Conservation (phyloP, 1,140 invertebrate species). For the Apis cerana region DNA sequence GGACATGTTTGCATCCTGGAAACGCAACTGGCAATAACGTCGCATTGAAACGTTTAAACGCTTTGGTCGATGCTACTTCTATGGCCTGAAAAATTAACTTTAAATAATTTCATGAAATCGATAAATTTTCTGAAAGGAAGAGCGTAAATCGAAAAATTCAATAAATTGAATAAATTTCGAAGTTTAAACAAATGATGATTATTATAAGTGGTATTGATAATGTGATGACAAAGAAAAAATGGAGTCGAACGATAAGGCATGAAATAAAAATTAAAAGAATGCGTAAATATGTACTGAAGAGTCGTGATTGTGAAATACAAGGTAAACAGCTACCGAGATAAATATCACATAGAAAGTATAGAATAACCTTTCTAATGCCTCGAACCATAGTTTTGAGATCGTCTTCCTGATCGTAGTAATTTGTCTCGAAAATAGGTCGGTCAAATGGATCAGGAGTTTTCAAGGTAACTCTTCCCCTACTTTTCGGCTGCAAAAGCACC, state of each 20-base stretch:
- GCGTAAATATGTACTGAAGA: neutral
- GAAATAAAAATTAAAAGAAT: neutral
- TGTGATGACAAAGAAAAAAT: neutral
- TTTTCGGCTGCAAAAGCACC: conserved; percentile 88
- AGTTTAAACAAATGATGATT: too few relatives aligned
- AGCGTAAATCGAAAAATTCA: too few relatives aligned
- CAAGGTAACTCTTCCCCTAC: conserved; percentile 86
- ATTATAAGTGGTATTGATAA: too few relatives aligned
- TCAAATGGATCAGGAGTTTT: conserved; percentile 86
- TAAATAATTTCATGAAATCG: neutral
- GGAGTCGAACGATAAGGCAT: neutral
- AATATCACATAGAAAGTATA: neutral
- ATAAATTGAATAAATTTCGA: too few relatives aligned
- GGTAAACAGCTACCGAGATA: neutral
- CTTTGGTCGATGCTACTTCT: conserved; percentile 82
- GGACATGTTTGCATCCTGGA: conserved; percentile 84
- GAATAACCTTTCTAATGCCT: conserved; percentile 87
- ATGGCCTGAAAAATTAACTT: conserved; percentile 79
- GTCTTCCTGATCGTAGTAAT: conserved; percentile 87
- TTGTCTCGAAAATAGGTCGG: conserved; percentile 88
- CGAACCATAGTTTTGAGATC: conserved; percentile 87
- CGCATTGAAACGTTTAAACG: conserved; percentile 84
- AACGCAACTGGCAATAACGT: conserved; percentile 84
- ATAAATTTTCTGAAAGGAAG: too few relatives aligned
- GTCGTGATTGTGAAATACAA: neutral